phyloP scores from a whole-genome alignment of 2,888 invertebrate genomes.

The Yponomeuta sedellus region DNA sequence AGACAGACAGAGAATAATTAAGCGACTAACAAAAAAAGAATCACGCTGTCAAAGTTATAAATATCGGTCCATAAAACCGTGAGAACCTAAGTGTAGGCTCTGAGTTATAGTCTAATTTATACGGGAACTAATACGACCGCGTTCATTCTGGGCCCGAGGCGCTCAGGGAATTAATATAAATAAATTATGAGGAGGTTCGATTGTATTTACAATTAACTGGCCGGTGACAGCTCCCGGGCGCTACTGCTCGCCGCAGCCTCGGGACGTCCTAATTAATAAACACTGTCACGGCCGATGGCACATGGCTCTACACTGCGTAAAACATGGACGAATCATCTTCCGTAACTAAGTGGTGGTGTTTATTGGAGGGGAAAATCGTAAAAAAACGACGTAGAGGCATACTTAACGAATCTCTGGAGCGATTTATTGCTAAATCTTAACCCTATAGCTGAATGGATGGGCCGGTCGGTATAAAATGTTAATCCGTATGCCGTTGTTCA shows the following conservation, averaged over 20 bases:
- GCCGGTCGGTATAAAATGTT: slow-evolving; percentile 17
- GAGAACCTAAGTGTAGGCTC: slow-evolving; percentile 60
- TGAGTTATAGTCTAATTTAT: slow-evolving; percentile 73
- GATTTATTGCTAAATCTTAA: slow-evolving; percentile 21
- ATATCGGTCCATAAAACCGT: slow-evolving; percentile 58
- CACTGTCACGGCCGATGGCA: slow-evolving; percentile 25
- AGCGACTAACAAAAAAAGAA: slow-evolving; percentile 51
- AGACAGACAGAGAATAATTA: slow-evolving; percentile 67
- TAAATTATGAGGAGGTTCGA: slow-evolving; percentile 68
- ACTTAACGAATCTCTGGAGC: not conserved
- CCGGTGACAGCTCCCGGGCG: slow-evolving; percentile 67
- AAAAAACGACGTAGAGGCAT: not conserved
- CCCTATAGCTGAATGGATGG: slow-evolving; percentile 19
- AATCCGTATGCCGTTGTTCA: slow-evolving; percentile 61
- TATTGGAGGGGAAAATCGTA: not conserved
- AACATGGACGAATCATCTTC: not conserved
- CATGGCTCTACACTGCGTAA: slow-evolving; percentile 15
- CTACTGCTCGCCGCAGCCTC: slow-evolving; percentile 51
- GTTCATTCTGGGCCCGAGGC: slow-evolving; percentile 51
- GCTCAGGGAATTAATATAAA: slow-evolving; percentile 65
- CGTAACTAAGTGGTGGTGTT: not conserved
- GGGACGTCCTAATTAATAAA: slow-evolving; percentile 61
- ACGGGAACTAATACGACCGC: slow-evolving; percentile 62
- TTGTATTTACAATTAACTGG: slow-evolving; percentile 71
- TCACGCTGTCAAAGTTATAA: slow-evolving; percentile 57